phyloP scores from a whole-genome alignment of 2,888 invertebrate species.

The Cheilosia urbana region DNA sequence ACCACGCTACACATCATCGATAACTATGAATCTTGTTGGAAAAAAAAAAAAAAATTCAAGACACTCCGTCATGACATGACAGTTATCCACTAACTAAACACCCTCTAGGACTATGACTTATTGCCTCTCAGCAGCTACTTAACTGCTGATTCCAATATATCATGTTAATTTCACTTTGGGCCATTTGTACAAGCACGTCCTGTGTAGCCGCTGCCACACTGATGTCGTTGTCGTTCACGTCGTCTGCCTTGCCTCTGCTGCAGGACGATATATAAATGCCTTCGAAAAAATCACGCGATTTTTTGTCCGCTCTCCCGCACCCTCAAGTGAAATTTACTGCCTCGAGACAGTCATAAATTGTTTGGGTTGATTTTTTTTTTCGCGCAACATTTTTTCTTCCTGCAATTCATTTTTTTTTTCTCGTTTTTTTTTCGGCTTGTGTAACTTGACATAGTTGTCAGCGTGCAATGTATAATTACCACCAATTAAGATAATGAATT shows the following conservation, averaged over 20 bases:
- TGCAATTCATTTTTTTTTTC: slow-evolving; percentile 19
- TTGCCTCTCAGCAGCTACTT: slow-evolving; percentile 62
- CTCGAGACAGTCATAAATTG: slow-evolving; percentile 76
- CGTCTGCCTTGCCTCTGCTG: slow-evolving; percentile 33
- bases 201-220: slow-evolving; percentile 2
- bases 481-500: slow-evolving; percentile 84
- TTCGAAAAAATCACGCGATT: slow-evolving; percentile 70
- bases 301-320: slow-evolving; percentile 44
- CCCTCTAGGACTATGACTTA: slow-evolving; percentile 48
- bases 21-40: neutral
- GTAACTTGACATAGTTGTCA: slow-evolving; percentile 82
- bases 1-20: no score
- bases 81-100: slow-evolving; percentile 31
- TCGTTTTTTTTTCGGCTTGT: slow-evolving; percentile 45
- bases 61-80: slow-evolving; percentile 5
- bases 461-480: slow-evolving; percentile 82
- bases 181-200: slow-evolving; percentile 64
- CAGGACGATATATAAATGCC: slow-evolving; percentile 59
- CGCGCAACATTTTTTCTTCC: slow-evolving; percentile 42
- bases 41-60: neutral
- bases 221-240: slow-evolving; percentile 4
- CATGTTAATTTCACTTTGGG: slow-evolving; percentile 69
- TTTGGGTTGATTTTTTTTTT: slow-evolving; percentile 44
- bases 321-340: slow-evolving; percentile 68
- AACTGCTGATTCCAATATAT: slow-evolving; percentile 68